Evolutionary conservation across 2,113 vertebrate genomes (phyloP).

Genomic region (Etheostoma cragini): DNA sequence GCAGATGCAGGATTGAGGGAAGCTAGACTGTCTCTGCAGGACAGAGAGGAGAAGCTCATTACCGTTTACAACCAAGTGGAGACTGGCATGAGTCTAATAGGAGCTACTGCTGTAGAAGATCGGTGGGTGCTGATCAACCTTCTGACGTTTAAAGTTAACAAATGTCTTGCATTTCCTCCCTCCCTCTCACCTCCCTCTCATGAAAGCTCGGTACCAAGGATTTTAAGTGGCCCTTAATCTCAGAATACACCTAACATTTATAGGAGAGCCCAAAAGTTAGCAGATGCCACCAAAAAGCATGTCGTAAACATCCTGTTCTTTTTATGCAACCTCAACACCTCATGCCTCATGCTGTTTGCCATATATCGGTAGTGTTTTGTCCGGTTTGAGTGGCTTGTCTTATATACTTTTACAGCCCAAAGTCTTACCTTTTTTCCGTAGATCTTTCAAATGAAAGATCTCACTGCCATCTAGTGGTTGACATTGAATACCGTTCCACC

Average conservation of each 20-base stretch:
- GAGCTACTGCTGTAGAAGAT: slow-evolving; percentile 98
- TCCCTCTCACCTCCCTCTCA: not conserved
- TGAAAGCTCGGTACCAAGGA: slow-evolving; percentile 1
- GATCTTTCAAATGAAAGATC: not conserved
- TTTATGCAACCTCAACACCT: not conserved
- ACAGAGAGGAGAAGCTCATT: slow-evolving; percentile 94
- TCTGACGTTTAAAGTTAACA: not conserved
- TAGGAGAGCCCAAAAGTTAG: not conserved
- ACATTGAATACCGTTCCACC: not conserved
- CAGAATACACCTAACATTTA: not conserved
- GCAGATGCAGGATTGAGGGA: slow-evolving; percentile 87
- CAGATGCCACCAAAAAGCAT: slow-evolving; percentile 5
- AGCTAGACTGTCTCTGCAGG: slow-evolving; percentile 92
- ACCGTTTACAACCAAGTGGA: slow-evolving; percentile 93
- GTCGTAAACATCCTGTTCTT: not conserved
- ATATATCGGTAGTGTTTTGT: not conserved
- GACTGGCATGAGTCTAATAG: slow-evolving; percentile 93
- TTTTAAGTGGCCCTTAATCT: not conserved
- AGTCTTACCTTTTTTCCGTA: fast-evolving
- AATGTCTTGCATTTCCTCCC: not conserved
- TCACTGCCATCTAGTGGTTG: slow-evolving; percentile 62
- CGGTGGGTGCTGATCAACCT: slow-evolving; percentile 81
- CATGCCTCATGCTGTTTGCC: not conserved
- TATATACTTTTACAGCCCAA: not conserved
- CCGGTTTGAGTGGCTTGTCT: not conserved